phyloP scores from a whole-genome alignment of 2,888 invertebrate genomes.

The Desoria tigrina region DNA sequence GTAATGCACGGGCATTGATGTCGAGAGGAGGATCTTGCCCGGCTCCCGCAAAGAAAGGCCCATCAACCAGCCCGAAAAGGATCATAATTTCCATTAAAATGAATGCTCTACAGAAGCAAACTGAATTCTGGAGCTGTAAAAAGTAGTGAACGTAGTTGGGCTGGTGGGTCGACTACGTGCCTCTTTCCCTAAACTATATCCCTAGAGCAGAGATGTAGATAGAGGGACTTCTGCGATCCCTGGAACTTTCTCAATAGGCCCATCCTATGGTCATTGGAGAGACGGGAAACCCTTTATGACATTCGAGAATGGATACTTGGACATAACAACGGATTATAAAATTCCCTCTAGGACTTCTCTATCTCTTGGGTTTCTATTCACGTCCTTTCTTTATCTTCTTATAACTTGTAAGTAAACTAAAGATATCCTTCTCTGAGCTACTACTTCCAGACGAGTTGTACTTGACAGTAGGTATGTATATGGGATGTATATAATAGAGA shows the following conservation, averaged over 20 bases:
- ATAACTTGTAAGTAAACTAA: too few species aligned
- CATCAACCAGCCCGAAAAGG: conserved; percentile 37
- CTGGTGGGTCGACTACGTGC: neutral
- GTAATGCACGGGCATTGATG: conserved; percentile 43
- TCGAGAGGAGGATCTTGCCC: conserved; percentile 31
- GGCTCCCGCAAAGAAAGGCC: conserved; percentile 37
- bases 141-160: conserved; percentile 2
- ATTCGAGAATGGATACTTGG: conserved; percentile 36
- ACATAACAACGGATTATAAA: conserved; percentile 39
- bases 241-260: neutral
- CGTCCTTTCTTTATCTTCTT: conserved; percentile 12
- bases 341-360: conserved; percentile 19
- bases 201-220: too few species aligned
- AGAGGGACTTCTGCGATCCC: too few species aligned
- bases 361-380: conserved; percentile 4
- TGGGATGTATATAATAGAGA: too few species aligned
- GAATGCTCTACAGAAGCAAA: conserved; percentile 31
- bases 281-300: conserved; percentile 34
- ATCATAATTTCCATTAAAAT: conserved; percentile 50
- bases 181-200: neutral
- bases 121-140: conserved; percentile 29
- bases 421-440: too few species aligned
- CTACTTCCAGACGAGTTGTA: too few species aligned
- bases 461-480: neutral
- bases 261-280: conserved; percentile 30